Conservation (phyloP, 1,140 invertebrate genomes). For the Leguminivora glycinivorella region DNA sequence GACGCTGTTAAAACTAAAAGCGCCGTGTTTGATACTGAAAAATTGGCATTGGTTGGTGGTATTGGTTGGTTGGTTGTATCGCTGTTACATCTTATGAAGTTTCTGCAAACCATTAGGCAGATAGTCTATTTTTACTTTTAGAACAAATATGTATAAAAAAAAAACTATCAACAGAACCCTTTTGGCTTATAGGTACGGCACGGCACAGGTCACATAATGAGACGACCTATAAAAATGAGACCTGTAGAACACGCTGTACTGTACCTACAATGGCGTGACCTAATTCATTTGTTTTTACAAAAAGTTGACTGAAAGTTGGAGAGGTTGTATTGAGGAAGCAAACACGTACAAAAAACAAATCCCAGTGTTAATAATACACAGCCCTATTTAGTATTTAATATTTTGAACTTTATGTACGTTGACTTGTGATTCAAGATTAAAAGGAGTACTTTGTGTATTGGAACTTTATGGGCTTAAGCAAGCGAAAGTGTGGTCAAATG, state of each 20-base stretch:
- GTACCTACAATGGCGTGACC: slow-evolving; percentile 9
- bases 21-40: no score
- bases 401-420: background rate
- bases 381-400: background rate
- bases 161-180: no score
- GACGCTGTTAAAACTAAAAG: no score
- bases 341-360: slow-evolving; percentile 2
- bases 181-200: no score
- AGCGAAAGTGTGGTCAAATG: slow-evolving; percentile 7
- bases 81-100: no score
- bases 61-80: no score
- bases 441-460: background rate
- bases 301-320: slow-evolving; percentile 10
- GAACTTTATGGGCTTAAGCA: background rate
- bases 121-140: no score
- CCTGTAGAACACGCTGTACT: background rate
- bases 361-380: background rate
- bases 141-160: no score
- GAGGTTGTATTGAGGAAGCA: slow-evolving; percentile 19
- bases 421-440: background rate
- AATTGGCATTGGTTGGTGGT: no score
- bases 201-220: background rate
- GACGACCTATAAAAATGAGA: background rate
- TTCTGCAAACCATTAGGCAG: no score
- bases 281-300: slow-evolving; percentile 16